These are phyloP conservation scores for Esox niger DNA, from an alignment of 2,113 vertebrate genomes.

Conservation along the genomic window DNA sequence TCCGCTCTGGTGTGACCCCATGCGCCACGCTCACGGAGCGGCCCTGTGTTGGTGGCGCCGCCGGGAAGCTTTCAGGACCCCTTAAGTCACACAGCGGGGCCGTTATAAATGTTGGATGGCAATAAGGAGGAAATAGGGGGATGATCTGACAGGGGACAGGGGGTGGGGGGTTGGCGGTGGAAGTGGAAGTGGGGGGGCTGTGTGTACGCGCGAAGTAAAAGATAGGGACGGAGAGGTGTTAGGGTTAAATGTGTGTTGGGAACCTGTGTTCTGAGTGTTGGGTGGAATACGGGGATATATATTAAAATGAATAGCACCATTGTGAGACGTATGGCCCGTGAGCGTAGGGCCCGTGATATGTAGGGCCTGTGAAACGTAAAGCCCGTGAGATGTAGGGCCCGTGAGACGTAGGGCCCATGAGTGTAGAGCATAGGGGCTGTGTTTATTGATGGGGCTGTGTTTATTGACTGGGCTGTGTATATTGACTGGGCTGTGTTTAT, in stretches of 20 bases:
- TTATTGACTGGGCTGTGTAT: too few species aligned
- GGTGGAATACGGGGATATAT: neutral
- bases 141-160: too few species aligned
- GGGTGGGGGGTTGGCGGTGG: neutral
- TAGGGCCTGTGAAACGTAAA: too few species aligned
- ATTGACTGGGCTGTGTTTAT: too few species aligned
- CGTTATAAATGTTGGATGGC: constrained; percentile 53
- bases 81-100: neutral
- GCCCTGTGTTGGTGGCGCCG: constrained; percentile 8
- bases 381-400: too few species aligned
- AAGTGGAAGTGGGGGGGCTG: neutral
- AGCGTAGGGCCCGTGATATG: too few species aligned
- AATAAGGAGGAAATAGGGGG: constrained; percentile 25
- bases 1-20: too few species aligned
- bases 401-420: too few species aligned
- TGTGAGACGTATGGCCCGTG: neutral
- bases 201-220: neutral
- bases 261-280: too few species aligned
- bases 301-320: neutral
- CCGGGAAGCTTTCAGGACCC: constrained; percentile 27
- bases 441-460: too few species aligned
- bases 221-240: neutral
- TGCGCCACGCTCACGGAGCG: constrained; percentile 9
- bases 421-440: too few species aligned
- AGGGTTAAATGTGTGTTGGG: neutral